Evolutionary conservation across 1,140 invertebrate genomes (phyloP).

Genomic region (Drosophila melanica): DNA sequence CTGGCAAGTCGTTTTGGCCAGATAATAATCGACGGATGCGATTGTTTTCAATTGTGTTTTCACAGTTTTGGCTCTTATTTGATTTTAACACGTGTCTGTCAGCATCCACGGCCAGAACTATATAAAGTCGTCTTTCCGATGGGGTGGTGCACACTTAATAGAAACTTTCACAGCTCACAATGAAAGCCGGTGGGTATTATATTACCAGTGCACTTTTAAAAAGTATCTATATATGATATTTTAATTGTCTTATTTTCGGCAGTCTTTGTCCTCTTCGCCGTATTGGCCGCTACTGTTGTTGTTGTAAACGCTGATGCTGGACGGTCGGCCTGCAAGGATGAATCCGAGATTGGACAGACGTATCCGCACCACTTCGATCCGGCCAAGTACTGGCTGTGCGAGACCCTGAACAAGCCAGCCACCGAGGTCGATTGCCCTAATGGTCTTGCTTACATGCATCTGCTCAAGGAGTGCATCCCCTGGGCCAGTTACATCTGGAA

Average conservation of each 20-base stretch:
- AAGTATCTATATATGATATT: not conserved
- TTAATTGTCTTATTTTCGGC: constrained; percentile 4
- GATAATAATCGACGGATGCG: constrained; percentile 72
- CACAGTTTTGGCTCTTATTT: constrained; percentile 9
- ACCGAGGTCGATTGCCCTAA: constrained; percentile 71
- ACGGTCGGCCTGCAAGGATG: constrained; percentile 74
- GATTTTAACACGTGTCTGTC: not conserved
- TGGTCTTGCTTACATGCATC: constrained; percentile 75
- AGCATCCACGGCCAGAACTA: constrained; percentile 20
- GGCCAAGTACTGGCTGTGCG: constrained; percentile 79
- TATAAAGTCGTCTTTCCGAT: constrained; percentile 50
- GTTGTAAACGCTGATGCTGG: constrained; percentile 58
- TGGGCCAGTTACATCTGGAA: constrained; percentile 81
- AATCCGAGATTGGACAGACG: constrained; percentile 67
- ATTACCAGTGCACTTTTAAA: too few relatives aligned
- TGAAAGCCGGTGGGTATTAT: constrained; percentile 65
- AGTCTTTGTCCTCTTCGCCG: constrained; percentile 53
- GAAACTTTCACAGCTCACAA: constrained; percentile 58
- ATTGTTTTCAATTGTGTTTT: constrained; percentile 56
- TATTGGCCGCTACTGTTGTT: constrained; percentile 57
- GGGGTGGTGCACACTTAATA: constrained; percentile 41
- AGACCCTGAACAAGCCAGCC: constrained; percentile 55
- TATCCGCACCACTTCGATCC: constrained; percentile 76
- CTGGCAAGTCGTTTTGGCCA: constrained; percentile 8
- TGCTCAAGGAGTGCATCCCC: constrained; percentile 78